A percentile compares a stretch with the other conserved stretches of the same genome.
phyloP scores from a whole-genome alignment of 1,140 invertebrate genomes.

The Drosophila nikananu region DNA sequence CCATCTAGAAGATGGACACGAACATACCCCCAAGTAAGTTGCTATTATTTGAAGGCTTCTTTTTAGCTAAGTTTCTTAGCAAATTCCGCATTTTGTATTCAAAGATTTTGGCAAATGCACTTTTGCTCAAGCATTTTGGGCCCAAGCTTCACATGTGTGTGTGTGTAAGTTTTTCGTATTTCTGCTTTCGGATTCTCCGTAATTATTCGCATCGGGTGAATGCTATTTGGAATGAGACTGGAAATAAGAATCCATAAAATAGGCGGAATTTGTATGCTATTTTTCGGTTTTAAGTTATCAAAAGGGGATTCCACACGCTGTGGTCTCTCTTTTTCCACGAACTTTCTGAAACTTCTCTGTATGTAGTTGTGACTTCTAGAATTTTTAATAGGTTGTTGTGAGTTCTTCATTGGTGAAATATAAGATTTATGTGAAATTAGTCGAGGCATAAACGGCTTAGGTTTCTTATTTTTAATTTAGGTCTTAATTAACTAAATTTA shows the following conservation, averaged over 20 bases:
- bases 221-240: slow-evolving; percentile 6
- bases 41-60: neutral
- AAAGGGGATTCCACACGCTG: neutral
- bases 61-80: no score
- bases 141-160: neutral
- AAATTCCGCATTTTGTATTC: neutral
- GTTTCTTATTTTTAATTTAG: no score
- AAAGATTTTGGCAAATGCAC: neutral
- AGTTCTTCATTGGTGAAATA: neutral
- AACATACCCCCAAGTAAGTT: neutral
- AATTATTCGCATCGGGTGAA: slow-evolving; percentile 58
- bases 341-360: neutral
- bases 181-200: slow-evolving; percentile 6
- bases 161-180: neutral
- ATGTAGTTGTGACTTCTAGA: neutral
- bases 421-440: neutral
- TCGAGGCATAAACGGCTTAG: no score
- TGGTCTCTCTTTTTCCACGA: no score
- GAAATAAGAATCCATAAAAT: slow-evolving; percentile 6
- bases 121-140: slow-evolving; percentile 1
- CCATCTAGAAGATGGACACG: neutral
- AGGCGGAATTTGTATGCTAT: slow-evolving; percentile 10
- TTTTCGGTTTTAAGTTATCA: slow-evolving; percentile 3
- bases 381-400: neutral
- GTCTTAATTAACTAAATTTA: no score